These are phyloP conservation scores for Drosophila nr. perissopoda DNA, from an alignment of 2,888 invertebrate species.

Conservation along the genomic window DNA sequence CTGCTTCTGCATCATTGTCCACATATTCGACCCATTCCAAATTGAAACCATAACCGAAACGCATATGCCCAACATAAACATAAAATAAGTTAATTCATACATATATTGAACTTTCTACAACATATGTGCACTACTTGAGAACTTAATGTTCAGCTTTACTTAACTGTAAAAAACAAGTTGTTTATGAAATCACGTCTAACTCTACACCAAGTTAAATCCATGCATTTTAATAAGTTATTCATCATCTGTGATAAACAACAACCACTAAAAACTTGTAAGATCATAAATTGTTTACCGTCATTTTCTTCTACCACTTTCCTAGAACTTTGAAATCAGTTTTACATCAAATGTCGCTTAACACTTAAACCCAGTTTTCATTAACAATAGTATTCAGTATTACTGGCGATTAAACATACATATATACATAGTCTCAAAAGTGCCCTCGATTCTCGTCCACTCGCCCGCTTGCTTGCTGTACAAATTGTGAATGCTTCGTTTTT, in stretches of 20 bases:
- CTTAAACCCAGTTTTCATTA: neutral
- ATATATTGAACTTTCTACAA: neutral
- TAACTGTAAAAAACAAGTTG: neutral
- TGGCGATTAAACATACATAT: neutral
- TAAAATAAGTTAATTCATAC: neutral
- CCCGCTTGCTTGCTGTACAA: slow-evolving; percentile 37
- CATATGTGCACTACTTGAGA: neutral
- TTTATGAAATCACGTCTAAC: neutral
- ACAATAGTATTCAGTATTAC: neutral
- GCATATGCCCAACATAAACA: slow-evolving; percentile 10
- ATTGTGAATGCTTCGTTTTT: slow-evolving; percentile 33
- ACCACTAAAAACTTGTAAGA: neutral
- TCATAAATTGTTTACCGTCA: neutral
- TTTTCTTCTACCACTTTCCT: neutral
- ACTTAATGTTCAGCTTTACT: neutral
- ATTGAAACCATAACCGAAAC: neutral
- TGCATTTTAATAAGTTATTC: neutral
- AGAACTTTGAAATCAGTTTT: neutral
- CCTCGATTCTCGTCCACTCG: neutral
- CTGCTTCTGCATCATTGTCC: slow-evolving; percentile 33
- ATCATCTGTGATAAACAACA: neutral
- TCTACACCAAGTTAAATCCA: neutral
- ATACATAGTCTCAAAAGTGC: neutral
- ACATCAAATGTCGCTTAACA: neutral
- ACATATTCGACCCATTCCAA: slow-evolving; percentile 15